Conservation (phyloP, 2,888 invertebrate species). For the Linyphia triangularis region DNA sequence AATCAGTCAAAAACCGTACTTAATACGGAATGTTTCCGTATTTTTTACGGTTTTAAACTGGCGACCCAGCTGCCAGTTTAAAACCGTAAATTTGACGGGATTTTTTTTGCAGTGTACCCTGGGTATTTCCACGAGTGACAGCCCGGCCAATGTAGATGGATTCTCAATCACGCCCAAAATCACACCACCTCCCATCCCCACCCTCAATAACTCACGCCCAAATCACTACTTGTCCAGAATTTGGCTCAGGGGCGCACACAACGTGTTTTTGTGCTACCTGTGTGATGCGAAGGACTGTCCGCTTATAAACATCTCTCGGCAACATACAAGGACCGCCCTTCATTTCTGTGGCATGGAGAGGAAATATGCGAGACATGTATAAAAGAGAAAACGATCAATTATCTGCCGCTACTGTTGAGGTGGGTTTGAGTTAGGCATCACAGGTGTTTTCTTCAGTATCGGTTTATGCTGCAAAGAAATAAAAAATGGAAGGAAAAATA, state of each 20-base stretch:
- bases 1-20: no score
- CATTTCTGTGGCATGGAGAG: neutral
- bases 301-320: neutral
- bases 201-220: slow-evolving; percentile 71
- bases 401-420: neutral
- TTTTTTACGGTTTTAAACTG: no score
- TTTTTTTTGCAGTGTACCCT: no score
- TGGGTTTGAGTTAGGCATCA: neutral
- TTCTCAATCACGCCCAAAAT: slow-evolving; percentile 55
- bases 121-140: slow-evolving; percentile 20
- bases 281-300: neutral
- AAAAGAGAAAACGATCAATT: neutral
- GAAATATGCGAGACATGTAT: neutral
- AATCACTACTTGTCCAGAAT: slow-evolving; percentile 62
- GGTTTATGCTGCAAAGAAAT: no score
- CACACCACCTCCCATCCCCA: slow-evolving; percentile 42
- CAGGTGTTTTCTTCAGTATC: neutral
- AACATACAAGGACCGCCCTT: neutral
- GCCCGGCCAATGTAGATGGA: slow-evolving; percentile 38
- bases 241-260: slow-evolving; percentile 44
- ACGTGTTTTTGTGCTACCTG: slow-evolving; percentile 40
- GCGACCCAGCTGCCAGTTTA: no score
- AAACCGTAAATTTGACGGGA: no score
- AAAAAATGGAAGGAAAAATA: no score
- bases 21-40: no score